Conservation (phyloP, 2,113 vertebrate species). For the Amphiprion ocellaris region DNA sequence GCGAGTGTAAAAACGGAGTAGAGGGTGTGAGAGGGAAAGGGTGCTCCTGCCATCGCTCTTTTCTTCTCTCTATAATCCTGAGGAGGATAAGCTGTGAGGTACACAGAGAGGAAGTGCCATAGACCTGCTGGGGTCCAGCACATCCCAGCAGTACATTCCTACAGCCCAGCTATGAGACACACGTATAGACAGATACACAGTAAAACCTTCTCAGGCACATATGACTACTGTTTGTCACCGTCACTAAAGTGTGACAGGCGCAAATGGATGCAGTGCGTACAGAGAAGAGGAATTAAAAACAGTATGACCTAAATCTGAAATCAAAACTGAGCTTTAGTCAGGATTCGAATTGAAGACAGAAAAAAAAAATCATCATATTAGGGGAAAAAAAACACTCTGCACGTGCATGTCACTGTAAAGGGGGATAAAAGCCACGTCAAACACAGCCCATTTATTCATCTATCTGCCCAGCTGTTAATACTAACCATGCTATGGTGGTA, state of each 20-base stretch:
- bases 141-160: constrained; percentile 78
- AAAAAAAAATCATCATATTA: not conserved
- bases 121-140: constrained; percentile 79
- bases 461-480: not conserved
- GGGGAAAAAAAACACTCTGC: not conserved
- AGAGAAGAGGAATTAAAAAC: constrained; percentile 22
- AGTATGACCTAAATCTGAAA: constrained; percentile 32
- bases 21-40: constrained; percentile 62
- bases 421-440: not conserved
- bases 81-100: constrained; percentile 84
- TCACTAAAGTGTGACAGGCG: constrained; percentile 1
- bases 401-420: not conserved
- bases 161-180: constrained; percentile 54
- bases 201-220: constrained; percentile 12
- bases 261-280: constrained; percentile 2
- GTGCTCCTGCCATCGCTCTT: constrained; percentile 75
- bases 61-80: constrained; percentile 83
- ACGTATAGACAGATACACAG: constrained; percentile 39
- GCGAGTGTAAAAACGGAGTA: constrained; percentile 52
- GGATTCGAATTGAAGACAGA: constrained; percentile 21
- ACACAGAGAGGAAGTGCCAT: constrained; percentile 86
- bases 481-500: constrained; percentile 8
- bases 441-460: not conserved
- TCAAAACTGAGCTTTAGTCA: not conserved
- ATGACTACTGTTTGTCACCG: constrained; percentile 18